These are phyloP conservation scores for Chelon auratus DNA, from an alignment of 2,797 vertebrate genomes.

Conservation along the genomic window DNA sequence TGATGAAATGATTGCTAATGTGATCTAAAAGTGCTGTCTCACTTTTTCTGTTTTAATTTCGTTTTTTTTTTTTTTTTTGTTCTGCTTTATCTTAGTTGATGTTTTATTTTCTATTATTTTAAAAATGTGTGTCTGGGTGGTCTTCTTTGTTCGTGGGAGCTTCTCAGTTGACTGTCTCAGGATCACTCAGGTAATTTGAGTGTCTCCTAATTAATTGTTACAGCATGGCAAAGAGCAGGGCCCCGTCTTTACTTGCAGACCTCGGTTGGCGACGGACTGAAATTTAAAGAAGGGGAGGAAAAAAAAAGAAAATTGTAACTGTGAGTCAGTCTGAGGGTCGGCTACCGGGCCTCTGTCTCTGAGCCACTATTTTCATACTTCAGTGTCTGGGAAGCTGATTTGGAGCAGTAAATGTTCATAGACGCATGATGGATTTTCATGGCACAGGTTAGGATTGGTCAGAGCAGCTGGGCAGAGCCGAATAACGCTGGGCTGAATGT, in stretches of 20 bases:
- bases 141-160: constrained; percentile 41
- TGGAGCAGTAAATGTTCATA: constrained; percentile 64
- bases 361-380: constrained; percentile 69
- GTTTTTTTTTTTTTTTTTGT: neutral
- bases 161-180: constrained; percentile 48
- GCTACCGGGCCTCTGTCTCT: constrained; percentile 50
- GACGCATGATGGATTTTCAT: constrained; percentile 70
- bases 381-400: constrained; percentile 70
- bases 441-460: constrained; percentile 45
- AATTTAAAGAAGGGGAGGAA: constrained; percentile 38
- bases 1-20: neutral
- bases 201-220: constrained; percentile 73
- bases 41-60: too few species aligned
- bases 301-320: constrained; percentile 10
- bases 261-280: constrained; percentile 46
- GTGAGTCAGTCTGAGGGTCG: constrained; percentile 44
- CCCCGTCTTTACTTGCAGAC: constrained; percentile 32
- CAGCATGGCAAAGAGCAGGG: constrained; percentile 57
- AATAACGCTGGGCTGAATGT: constrained; percentile 41
- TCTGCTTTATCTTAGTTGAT: neutral
- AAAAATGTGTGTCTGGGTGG: constrained; percentile 54
- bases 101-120: constrained; percentile 32
- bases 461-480: constrained; percentile 39
- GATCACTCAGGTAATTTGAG: constrained; percentile 62
- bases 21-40: neutral